Base-by-base conservation (phyloP, 2,113 vertebrate species). In the Felis chaus region DNA sequence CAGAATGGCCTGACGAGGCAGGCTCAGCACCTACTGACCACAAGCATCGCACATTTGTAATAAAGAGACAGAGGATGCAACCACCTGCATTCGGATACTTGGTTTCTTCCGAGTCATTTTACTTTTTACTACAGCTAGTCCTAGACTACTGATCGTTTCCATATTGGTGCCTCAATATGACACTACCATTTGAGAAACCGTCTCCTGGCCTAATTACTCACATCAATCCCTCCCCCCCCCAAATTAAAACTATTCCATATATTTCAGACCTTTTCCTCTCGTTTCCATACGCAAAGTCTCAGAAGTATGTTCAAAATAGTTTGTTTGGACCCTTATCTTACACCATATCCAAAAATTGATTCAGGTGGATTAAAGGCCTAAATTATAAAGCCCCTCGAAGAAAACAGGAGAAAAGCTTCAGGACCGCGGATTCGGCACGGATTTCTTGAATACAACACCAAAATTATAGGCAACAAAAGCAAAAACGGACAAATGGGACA, bases 181-280 rank as follows among this genome's bases (percentile, higher is more conserved):
- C 57, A 94, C 63, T 8, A 83, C 11, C n/a, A 90, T 53, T 68
- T 76, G 61, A 96, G 39, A 97, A 97, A 89, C 15, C 85, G 25
- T 48, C 27, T 36, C 55, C 31, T 74, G 73, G 23, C 33, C 57
- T 53, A 41, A 88, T 50, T 68, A 80, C 23, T 79, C n/a, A 50
- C 33, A 85, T 69, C 19, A 45, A 23, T 36, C 36, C 36, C 36
- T n/a, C 9, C 2, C 57, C 27, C 41, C 41, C 7, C 45, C 45
- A 45, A 50, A 55, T 68, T 57, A 90, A 94, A 96, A 79, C 36
- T 7, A 36, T 27, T 87, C 48, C 85, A 74, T 8, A 7, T 88
- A 95, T 91, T 91, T 90, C 25, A 76, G 79, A 90, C 14, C 7
- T 50, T 80, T 82, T 63, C 45, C 36, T 95, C 21, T 92, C 53